Conservation (phyloP, 2,113 vertebrate species). For the Sceloporus undulatus region DNA sequence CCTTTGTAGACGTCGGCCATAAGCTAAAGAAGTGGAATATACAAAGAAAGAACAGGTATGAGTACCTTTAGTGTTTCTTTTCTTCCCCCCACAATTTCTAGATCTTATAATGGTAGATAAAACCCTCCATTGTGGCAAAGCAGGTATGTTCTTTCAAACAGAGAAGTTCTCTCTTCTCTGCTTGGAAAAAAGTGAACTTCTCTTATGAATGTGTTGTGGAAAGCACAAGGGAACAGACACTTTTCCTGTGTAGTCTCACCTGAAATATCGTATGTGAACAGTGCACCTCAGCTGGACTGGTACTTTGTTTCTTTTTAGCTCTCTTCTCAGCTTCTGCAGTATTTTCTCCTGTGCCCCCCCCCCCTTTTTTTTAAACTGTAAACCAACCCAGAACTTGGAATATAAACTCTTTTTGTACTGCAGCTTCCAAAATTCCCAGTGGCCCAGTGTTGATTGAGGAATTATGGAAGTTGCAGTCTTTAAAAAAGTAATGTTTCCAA, state of each 20-base stretch:
- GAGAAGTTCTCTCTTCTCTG: too few relatives aligned
- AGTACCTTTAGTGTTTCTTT: neutral
- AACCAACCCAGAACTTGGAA: too few relatives aligned
- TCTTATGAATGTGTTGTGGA: too few relatives aligned
- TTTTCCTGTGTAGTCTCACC: too few relatives aligned
- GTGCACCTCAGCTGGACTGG: too few relatives aligned
- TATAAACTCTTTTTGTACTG: neutral
- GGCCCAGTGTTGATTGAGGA: too few relatives aligned
- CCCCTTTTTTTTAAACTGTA: too few relatives aligned
- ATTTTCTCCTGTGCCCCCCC: neutral
- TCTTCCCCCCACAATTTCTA: neutral
- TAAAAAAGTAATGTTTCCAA: too few relatives aligned
- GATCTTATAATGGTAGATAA: neutral
- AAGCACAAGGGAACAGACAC: too few relatives aligned
- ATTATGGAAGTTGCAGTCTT: too few relatives aligned
- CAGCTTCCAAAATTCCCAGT: neutral
- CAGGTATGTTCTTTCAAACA: neutral
- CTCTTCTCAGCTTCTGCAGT: neutral
- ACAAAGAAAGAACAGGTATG: slow-evolving; percentile 74
- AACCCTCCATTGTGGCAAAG: neutral
- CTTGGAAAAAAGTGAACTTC: neutral
- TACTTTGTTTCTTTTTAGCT: neutral
- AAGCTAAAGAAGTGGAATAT: slow-evolving; percentile 40
- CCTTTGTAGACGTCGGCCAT: slow-evolving; percentile 58
- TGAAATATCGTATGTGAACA: too few relatives aligned